Conservation (phyloP, 2,888 invertebrate species). For the Epistrophe grossulariae region DNA sequence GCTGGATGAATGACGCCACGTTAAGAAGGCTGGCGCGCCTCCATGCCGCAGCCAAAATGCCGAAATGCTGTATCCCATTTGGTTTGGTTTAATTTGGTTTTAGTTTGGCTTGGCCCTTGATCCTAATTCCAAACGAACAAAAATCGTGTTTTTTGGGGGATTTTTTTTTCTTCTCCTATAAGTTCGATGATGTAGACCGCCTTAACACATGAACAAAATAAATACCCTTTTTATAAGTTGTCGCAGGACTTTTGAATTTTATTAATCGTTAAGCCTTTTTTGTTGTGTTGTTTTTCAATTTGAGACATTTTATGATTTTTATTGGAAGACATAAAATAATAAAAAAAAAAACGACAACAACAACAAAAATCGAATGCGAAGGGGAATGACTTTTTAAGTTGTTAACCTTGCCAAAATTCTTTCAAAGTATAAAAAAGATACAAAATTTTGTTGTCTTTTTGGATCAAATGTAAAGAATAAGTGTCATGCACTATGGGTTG, state of each 20-base stretch:
- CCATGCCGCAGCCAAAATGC: constrained; percentile 19
- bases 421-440: not conserved
- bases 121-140: not conserved
- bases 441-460: constrained; percentile 1
- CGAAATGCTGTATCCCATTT: constrained; percentile 21
- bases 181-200: constrained; percentile 13
- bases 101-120: constrained; percentile 23
- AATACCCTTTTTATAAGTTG: constrained; percentile 22
- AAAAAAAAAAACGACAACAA: constrained; percentile 6
- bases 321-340: constrained; percentile 19
- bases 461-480: constrained; percentile 10
- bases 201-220: not conserved
- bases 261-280: constrained; percentile 30
- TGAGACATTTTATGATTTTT: constrained; percentile 47
- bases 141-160: not conserved
- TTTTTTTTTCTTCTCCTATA: not conserved
- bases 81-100: too few relatives aligned
- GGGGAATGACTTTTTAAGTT: constrained; percentile 51
- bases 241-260: constrained; percentile 46
- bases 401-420: constrained; percentile 48
- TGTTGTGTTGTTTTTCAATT: constrained; percentile 42
- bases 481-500: constrained; percentile 20
- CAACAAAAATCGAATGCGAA: constrained; percentile 1
- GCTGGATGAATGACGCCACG: constrained; percentile 44
- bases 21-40: constrained; percentile 23